Percentiles rank a stretch among this genome's conserved stretches.
Evolutionary conservation across 2,113 vertebrate species (phyloP).

Genomic region (Bothrops jararaca): DNA sequence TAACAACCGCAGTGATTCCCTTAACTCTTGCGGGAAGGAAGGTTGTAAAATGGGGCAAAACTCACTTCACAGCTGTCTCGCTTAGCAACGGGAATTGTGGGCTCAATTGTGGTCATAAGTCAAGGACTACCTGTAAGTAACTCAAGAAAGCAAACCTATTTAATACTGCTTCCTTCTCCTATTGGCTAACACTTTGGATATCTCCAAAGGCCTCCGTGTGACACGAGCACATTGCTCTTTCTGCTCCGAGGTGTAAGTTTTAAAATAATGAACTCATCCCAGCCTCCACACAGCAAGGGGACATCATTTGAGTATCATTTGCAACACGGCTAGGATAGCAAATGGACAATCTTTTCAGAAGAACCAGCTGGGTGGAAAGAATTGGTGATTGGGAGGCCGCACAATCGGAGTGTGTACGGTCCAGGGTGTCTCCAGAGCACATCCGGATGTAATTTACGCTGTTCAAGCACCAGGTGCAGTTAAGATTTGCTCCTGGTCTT

Average conservation of each 20-base stretch:
- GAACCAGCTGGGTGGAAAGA: background rate
- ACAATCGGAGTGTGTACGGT: background rate
- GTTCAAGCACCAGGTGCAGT: background rate
- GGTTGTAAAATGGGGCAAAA: too few relatives aligned
- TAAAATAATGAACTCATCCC: background rate
- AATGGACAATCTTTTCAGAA: background rate
- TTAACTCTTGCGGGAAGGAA: too few relatives aligned
- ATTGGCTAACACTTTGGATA: background rate
- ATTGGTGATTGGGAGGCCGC: background rate
- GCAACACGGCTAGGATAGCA: background rate
- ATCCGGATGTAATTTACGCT: background rate
- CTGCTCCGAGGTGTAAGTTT: background rate
- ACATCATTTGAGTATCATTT: background rate
- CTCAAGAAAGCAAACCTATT: background rate
- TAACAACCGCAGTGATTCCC: too few relatives aligned
- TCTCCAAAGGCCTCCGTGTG: background rate
- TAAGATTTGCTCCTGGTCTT: background rate
- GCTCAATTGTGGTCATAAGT: background rate
- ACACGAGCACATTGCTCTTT: background rate
- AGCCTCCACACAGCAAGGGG: accelerated
- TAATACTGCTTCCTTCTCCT: background rate
- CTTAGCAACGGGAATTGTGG: too few relatives aligned
- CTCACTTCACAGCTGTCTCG: too few relatives aligned
- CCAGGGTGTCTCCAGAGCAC: background rate
- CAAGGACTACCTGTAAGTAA: background rate